Percentiles rank a stretch among this genome's conserved stretches.
phyloP scores from a whole-genome alignment of 1,140 invertebrate species.

The Drosophila rhopaloa region DNA sequence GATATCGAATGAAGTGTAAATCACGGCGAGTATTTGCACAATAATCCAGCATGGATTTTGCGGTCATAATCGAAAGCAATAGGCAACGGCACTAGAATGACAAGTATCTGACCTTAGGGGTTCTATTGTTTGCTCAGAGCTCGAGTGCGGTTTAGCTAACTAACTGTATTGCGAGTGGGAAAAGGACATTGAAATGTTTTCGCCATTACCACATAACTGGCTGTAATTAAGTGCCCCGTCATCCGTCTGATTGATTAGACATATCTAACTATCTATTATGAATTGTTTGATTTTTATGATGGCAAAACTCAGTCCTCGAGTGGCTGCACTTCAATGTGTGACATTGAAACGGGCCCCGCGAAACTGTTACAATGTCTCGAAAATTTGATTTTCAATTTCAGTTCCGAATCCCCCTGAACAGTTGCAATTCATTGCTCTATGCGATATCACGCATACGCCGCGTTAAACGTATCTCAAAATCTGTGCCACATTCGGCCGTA shows the following conservation, averaged over 20 bases:
- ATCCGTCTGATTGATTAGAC: constrained; percentile 73
- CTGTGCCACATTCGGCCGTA: constrained; percentile 47
- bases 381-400: constrained; percentile 26
- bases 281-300: constrained; percentile 51
- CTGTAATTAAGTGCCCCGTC: constrained; percentile 40
- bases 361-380: constrained; percentile 71
- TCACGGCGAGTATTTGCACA: constrained; percentile 67
- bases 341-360: constrained; percentile 50
- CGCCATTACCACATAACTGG: constrained; percentile 50
- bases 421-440: constrained; percentile 44
- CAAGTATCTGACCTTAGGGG: constrained; percentile 66
- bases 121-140: constrained; percentile 38
- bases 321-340: constrained; percentile 21
- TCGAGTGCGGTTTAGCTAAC: constrained; percentile 34
- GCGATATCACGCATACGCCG: constrained; percentile 71
- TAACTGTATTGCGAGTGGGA: constrained; percentile 61
- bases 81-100: constrained; percentile 33
- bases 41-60: constrained; percentile 62
- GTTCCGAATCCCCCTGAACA: constrained; percentile 38
- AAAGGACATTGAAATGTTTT: constrained; percentile 80
- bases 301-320: constrained; percentile 11
- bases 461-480: constrained; percentile 31
- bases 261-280: constrained; percentile 46
- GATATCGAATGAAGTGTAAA: constrained; percentile 40
- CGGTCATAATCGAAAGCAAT: constrained; percentile 48